Percentiles rank a stretch among this genome's conserved stretches.
These are phyloP conservation scores for Pomacea maculata DNA, from an alignment of 1,140 invertebrate species.

Conservation along the genomic window DNA sequence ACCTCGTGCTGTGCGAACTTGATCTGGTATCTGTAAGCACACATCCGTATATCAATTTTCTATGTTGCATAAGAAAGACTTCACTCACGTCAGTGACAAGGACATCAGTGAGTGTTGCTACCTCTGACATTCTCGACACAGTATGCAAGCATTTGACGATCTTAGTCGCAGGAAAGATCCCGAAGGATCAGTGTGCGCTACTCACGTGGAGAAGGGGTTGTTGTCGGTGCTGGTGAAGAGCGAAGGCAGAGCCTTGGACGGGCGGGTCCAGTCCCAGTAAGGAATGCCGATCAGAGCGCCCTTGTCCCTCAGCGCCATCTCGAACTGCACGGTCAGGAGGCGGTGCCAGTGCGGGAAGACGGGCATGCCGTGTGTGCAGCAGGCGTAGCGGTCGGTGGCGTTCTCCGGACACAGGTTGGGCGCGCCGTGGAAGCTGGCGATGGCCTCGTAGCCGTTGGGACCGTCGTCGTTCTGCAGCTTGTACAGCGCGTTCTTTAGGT, in stretches of 20 bases:
- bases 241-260: slow-evolving; percentile 13
- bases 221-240: slow-evolving; percentile 11
- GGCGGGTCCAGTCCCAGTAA: slow-evolving; percentile 35
- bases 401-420: slow-evolving; percentile 28
- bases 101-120: too few relatives aligned
- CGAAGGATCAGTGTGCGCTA: background rate
- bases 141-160: too few relatives aligned
- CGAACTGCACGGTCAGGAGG: slow-evolving; percentile 28
- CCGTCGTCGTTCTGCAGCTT: slow-evolving; percentile 26
- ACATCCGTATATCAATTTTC: background rate
- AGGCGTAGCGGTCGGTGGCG: slow-evolving; percentile 19
- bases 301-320: slow-evolving; percentile 23
- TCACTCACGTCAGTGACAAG: background rate
- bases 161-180: background rate
- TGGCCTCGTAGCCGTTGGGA: slow-evolving; percentile 27
- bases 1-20: background rate
- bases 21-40: background rate
- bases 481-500: slow-evolving; percentile 27
- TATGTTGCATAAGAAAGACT: background rate
- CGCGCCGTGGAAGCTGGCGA: slow-evolving; percentile 27
- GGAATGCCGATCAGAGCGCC: slow-evolving; percentile 19
- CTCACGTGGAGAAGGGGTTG: slow-evolving; percentile 28
- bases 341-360: slow-evolving; percentile 36
- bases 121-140: too few relatives aligned
- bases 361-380: slow-evolving; percentile 33